Conservation (phyloP, 1,140 invertebrate genomes). For the Stegodyphus mimosarum region DNA sequence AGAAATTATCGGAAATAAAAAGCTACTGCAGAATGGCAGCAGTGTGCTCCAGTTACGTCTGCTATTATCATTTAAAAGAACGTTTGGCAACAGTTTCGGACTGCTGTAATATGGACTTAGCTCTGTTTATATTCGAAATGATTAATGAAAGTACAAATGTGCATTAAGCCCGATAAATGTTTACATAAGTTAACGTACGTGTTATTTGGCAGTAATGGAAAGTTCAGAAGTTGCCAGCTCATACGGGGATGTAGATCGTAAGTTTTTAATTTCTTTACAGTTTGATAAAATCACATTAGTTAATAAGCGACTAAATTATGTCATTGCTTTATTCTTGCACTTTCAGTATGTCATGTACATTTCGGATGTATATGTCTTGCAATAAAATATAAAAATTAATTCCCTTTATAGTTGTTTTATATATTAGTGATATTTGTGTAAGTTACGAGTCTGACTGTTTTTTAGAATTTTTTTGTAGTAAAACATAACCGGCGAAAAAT, state of each 20-base stretch:
- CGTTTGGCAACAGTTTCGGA: conserved; percentile 42
- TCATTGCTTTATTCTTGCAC: not conserved
- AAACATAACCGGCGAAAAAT: no score
- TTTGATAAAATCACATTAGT: no score
- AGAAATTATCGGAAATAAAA: no score
- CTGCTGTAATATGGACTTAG: conserved; percentile 52
- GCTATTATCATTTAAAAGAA: conserved; percentile 7
- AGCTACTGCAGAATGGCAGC: not conserved
- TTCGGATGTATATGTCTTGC: not conserved
- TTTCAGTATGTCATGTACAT: not conserved
- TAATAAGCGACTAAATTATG: not conserved
- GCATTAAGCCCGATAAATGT: not conserved
- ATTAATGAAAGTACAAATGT: not conserved
- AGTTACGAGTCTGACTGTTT: no score
- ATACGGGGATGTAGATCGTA: conserved; percentile 41
- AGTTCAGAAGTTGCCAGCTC: conserved; percentile 24
- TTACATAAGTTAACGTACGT: not conserved
- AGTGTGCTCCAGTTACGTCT: not conserved
- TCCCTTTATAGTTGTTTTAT: no score
- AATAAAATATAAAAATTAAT: no score
- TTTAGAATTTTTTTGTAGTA: no score
- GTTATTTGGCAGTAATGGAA: conserved; percentile 11
- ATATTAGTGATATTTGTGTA: no score
- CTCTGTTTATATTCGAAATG: conserved; percentile 43
- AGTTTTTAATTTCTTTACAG: not conserved